Percentiles rank a stretch among this genome's conserved stretches.
Evolutionary conservation across 2,797 vertebrate species (phyloP).

Genomic region (Odontamblyopus lacepedii): DNA sequence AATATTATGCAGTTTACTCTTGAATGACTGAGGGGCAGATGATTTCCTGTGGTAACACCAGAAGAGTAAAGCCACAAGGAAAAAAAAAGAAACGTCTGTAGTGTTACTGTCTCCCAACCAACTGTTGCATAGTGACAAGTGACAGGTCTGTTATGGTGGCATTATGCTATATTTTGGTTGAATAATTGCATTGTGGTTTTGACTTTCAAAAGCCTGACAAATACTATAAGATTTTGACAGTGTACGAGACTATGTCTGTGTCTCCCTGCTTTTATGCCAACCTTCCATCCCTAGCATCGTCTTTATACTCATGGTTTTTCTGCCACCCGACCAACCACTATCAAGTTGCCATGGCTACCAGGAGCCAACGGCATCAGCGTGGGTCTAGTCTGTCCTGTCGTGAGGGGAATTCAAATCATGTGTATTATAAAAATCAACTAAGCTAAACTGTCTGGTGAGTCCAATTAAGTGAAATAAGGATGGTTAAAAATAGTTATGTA

Average conservation of each 20-base stretch:
- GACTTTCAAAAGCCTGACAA: background rate
- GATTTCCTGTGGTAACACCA: background rate
- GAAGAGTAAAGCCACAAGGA: background rate
- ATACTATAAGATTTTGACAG: background rate
- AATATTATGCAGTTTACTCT: no score
- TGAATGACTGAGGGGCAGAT: background rate
- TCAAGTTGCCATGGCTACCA: slow-evolving; percentile 59
- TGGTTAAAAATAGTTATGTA: background rate
- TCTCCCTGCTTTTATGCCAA: slow-evolving; percentile 5
- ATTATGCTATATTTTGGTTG: background rate
- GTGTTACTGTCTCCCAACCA: background rate
- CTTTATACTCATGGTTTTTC: slow-evolving; percentile 23
- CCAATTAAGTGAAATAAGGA: background rate
- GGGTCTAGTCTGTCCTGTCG: slow-evolving; percentile 41
- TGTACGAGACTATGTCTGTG: slow-evolving; percentile 10
- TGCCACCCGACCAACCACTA: slow-evolving; percentile 60
- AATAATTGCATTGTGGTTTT: background rate
- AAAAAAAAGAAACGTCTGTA: background rate
- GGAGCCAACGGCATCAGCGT: slow-evolving; percentile 40
- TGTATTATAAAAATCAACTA: slow-evolving; percentile 22
- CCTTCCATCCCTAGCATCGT: background rate
- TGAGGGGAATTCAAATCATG: slow-evolving; percentile 58
- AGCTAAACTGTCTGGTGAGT: slow-evolving; percentile 3
- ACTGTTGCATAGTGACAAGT: slow-evolving; percentile 7
- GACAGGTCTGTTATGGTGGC: slow-evolving; percentile 1